Conservation (phyloP, 2,888 invertebrate species). For the Perdita meconis region DNA sequence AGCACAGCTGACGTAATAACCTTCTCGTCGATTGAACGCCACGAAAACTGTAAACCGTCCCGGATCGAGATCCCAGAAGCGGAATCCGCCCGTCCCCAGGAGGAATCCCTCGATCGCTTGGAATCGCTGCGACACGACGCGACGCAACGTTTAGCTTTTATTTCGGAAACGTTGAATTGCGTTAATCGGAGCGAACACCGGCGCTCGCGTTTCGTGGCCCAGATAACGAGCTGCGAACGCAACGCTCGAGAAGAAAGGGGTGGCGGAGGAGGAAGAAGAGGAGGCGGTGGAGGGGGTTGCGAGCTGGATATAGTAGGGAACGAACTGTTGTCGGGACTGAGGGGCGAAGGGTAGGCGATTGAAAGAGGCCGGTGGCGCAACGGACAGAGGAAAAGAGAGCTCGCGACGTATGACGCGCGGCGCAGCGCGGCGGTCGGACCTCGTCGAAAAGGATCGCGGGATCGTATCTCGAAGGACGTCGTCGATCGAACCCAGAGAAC, state of each 20-base stretch:
- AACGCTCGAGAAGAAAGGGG: slow-evolving; percentile 43
- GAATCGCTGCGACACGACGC: too few species aligned
- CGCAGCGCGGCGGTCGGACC: slow-evolving; percentile 30
- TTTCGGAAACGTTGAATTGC: slow-evolving; percentile 18
- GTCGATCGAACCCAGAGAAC: too few species aligned
- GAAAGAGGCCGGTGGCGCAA: slow-evolving; percentile 33
- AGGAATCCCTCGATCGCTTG: too few species aligned
- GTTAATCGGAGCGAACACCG: too few species aligned
- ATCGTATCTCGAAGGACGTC: too few species aligned
- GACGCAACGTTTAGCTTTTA: neutral
- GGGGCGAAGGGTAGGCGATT: slow-evolving; percentile 20
- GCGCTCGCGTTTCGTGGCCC: slow-evolving; percentile 72
- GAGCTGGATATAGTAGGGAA: slow-evolving; percentile 4
- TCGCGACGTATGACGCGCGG: slow-evolving; percentile 24
- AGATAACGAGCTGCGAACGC: slow-evolving; percentile 71
- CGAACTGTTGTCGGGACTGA: slow-evolving; percentile 4
- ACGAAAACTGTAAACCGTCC: too few species aligned
- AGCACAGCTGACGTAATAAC: too few species aligned
- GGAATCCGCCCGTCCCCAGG: too few species aligned
- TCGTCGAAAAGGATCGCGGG: slow-evolving; percentile 25
- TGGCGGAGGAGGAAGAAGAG: slow-evolving; percentile 21
- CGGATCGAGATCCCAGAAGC: too few species aligned
- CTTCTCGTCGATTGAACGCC: too few species aligned
- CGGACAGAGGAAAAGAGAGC: slow-evolving; percentile 28
- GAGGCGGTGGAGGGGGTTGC: slow-evolving; percentile 1